Evolutionary conservation across 2,113 vertebrate genomes (phyloP).

Genomic region (Neolamprologus modestus): DNA sequence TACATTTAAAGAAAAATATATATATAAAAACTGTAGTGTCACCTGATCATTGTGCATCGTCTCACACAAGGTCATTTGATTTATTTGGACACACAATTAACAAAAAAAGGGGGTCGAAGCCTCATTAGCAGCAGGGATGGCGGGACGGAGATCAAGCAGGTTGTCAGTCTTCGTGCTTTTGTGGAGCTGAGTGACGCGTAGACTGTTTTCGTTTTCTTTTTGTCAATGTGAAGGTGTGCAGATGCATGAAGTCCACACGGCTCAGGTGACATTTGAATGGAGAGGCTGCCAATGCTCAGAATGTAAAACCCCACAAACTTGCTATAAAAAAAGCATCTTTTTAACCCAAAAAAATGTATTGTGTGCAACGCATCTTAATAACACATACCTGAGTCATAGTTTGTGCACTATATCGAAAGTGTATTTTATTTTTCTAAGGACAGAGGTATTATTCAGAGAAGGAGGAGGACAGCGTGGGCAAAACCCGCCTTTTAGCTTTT

Average conservation of each 20-base stretch:
- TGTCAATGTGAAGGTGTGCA: background rate
- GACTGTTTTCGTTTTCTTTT: background rate
- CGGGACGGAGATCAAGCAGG: background rate
- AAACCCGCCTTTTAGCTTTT: conserved; percentile 37
- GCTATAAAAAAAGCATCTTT: background rate
- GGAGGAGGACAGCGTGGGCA: background rate
- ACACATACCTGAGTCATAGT: conserved; percentile 2
- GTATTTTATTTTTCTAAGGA: conserved; percentile 68
- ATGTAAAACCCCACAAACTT: conserved; percentile 20
- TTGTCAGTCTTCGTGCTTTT: background rate
- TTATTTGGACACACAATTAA: background rate
- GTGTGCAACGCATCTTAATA: background rate
- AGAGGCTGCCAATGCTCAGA: background rate
- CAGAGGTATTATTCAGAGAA: conserved; percentile 19
- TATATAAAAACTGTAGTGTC: background rate
- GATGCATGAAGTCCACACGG: background rate
- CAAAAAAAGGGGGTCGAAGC: background rate
- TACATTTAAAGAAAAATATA: background rate
- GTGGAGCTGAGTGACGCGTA: background rate
- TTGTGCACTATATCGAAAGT: conserved; percentile 10
- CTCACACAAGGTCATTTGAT: background rate
- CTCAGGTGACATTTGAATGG: conserved; percentile 23
- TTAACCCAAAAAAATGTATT: background rate
- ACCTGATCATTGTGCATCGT: background rate
- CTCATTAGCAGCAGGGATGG: background rate